Conservation (phyloP, 2,797 vertebrate species). For the Lepilemur septentrionalis region DNA sequence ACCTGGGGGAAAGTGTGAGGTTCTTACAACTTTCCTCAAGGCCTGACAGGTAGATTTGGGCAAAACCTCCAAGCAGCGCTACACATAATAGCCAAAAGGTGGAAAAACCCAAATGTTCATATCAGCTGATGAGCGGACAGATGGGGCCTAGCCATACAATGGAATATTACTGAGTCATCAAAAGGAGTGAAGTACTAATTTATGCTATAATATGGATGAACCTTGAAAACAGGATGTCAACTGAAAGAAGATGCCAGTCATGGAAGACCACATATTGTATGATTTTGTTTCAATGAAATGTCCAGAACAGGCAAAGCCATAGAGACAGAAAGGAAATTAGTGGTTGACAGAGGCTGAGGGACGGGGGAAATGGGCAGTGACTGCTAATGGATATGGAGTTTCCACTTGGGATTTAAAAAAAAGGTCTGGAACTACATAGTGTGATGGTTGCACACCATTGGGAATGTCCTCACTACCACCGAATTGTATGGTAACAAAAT, state of each 20-base stretch:
- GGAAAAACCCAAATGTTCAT: not conserved
- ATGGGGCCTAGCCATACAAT: not conserved
- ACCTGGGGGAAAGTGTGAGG: not conserved
- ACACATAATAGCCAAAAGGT: not conserved
- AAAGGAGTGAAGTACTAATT: not conserved
- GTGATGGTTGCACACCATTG: not conserved
- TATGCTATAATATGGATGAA: not conserved
- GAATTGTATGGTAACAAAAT: not conserved
- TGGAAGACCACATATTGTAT: not conserved
- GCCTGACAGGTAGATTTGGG: not conserved
- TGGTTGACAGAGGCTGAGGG: rapidly evolving
- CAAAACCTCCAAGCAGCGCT: not conserved
- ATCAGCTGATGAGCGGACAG: not conserved
- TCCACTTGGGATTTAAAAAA: not conserved
- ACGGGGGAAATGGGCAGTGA: not conserved
- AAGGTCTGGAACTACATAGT: not conserved
- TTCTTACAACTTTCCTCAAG: not conserved
- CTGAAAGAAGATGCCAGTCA: not conserved
- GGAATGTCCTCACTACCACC: not conserved
- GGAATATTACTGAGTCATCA: not conserved
- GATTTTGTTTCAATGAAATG: not conserved
- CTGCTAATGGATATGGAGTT: not conserved
- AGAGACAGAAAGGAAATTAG: not conserved
- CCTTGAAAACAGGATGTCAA: not conserved
- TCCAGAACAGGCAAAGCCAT: not conserved